Evolutionary conservation across 2,113 vertebrate genomes (phyloP), one percentile per base, ranked within the genome.

Genomic region (Spea multiplicata): DNA sequence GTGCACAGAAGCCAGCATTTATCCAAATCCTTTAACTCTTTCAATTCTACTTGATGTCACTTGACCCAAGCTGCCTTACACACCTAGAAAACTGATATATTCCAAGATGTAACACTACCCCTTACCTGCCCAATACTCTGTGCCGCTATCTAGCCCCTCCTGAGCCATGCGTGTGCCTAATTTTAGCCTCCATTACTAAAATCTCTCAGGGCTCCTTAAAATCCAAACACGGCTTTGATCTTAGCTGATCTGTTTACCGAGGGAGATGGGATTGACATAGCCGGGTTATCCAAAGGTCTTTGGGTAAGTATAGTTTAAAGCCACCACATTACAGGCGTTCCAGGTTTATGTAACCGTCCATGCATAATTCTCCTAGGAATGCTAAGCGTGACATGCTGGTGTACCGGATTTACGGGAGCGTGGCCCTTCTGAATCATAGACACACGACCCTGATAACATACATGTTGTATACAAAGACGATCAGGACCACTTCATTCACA

Each of bases 301-400:
- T 13, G 1, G 10, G 14, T 13, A 10, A 53, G 50, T 8, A 10
- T 10, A 53, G 50, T 10, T 53, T 61, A n/a, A 64, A 64, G 61
- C n/a, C 13, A 14, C 0, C 61, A 3, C n/a, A 17, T 1, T 44
- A 30, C 44, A 72, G 48, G 49, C 44, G 48, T 73, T 4, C 17
- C 47, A 57, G 44, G 57, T 57, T 78, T 78, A 78, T 72, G 61
- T 78, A 78, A 66, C 70, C 14, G 30, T 53, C 45, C 53, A 44
- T 44, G 16, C 55, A 55, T 53, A 67, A 46, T 16, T 55, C 69
- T 53, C 9, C 9, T 50, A 55, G 66, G 44, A 75, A 67, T 46
- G 46, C 55, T 57, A 73, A 57, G 59, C 30, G 76, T 30, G 64
- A 14, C 17, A 44, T 4, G 61, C 30, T 79, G 5, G 17, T 47